Base-by-base conservation (phyloP, 2,797 vertebrate species). In the Lepus oiostolus region DNA sequence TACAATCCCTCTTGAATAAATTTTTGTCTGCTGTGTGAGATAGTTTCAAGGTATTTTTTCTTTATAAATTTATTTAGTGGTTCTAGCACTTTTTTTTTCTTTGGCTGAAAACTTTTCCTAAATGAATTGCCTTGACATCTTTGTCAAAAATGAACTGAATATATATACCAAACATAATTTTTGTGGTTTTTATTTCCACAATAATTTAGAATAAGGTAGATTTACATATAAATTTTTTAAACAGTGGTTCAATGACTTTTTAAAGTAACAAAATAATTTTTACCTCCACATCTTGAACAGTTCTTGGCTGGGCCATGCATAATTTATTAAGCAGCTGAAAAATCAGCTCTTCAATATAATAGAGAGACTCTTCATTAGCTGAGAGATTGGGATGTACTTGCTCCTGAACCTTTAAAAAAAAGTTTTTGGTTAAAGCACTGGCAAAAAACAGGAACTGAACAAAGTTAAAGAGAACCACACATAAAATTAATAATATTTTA, bases 241-340 rank as follows among this genome's bases (percentile, higher is more conserved):
- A 93, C 7, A 91, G 50, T 87, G 12, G 60, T 54, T 88, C n/a
- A 47, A 77, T 92, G 35, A 54, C 65, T 75, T 96, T 90, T 85
- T 93, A 2, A 95, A 96, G 68, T 87, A 92, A 95, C 7, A 91
- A 80, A 91, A 79, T 88, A 47, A 22, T 14, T 5, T 98, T 96
- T 97, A 99, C 99, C 99, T 99, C 99, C 30, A 99, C 99, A 54
- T 99, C 99, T 97, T 99, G 99, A 95, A 99, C 99, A 1, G 99
- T 98, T 96, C 99, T 98, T 52, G 99, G 99, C 98, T 99, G 99
- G 89, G 99, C 99, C 96, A 99, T 99, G 97, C 99, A 99, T 94
- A 99, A 99, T 96, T 99, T 99, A 98, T 98, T 99, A 96, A 99
- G 99, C 94, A 99, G 99, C 98, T 99, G 99, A 92, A 99, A 99